Base-by-base conservation (phyloP, 2,113 vertebrate species). In the Salvelinus sp. region DNA sequence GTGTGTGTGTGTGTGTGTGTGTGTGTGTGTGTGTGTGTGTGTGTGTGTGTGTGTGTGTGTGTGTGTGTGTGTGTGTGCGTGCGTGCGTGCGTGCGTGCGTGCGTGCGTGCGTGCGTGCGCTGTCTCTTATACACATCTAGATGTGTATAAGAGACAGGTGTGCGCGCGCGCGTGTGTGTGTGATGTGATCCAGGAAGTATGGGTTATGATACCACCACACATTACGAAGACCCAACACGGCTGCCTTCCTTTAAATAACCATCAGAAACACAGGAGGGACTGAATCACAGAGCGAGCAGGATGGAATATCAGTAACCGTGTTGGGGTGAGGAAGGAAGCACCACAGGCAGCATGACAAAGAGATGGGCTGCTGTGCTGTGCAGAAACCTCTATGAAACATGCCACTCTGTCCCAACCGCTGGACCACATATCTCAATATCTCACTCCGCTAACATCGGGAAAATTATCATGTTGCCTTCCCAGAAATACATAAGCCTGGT, bases 161-260 rank as follows among this genome's bases (percentile, higher is more conserved):
- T 6, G 3, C 16, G 16, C 27, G 48, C 22, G 66, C 33, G 27
- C 68, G 16, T 54, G 23, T 2, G 30, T 5, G 66, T 48, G n/a
- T 69, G 33, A 48, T 81, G 78, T 79, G 50, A 54, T 86, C 85
- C 86, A 89, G 90, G 90, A 91, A 89, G 77, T 73, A 73, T 78
- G 81, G 58, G 58, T 62, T 79, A 72, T 78, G 67, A 48, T 69
- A 44, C n/a, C 48, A 79, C 76, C 69, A 79, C 27, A 62, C 23
- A 78, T 74, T 69, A 73, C 30, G 71, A 38, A 28, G 50, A 78
- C 10, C n/a, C 47, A 54, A 74, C 25, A 65, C 63, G 23, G 66
- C 22, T n/a, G 22, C 18, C 23, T 28, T 65, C 50, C 54, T 25
- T 70, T 23, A 76, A 20, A 23, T 7, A 23, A 58, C 75, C 75